Conservation (phyloP, 2,113 vertebrate species). For the Zosterops pallidus region DNA sequence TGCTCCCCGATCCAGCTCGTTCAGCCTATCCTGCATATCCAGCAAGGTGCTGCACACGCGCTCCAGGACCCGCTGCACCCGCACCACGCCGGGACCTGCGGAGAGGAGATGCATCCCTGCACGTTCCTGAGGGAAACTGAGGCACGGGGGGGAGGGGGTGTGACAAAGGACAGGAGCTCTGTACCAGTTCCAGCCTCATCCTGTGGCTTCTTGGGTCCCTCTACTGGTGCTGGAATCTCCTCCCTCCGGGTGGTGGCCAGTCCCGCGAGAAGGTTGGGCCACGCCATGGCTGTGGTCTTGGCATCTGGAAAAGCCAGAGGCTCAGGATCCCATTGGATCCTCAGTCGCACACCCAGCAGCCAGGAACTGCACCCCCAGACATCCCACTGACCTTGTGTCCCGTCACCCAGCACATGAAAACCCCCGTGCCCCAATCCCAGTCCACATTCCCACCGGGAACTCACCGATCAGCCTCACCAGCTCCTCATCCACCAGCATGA, state of each 20-base stretch:
- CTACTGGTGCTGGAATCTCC: conserved; percentile 22
- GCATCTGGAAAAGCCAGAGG: conserved; percentile 74
- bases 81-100: conserved; percentile 62
- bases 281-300: conserved; percentile 82
- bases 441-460: fast-evolving
- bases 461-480: conserved; percentile 84
- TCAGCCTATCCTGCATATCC: conserved; percentile 81
- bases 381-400: too few species aligned
- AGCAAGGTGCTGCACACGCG: conserved; percentile 79
- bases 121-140: fast-evolving
- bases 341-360: too few species aligned
- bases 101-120: not conserved
- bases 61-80: conserved; percentile 64
- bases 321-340: not conserved
- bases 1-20: conserved; percentile 85
- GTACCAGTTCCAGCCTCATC: conserved; percentile 38
- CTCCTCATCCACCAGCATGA: conserved; percentile 80
- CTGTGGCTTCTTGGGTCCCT: not conserved
- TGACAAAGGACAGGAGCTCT: fast-evolving
- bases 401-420: fast-evolving
- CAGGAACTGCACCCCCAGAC: not conserved
- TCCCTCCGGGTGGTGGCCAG: conserved; percentile 62
- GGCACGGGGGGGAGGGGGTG: fast-evolving
- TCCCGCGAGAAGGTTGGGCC: conserved; percentile 78
- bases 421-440: fast-evolving